phyloP scores from a whole-genome alignment of 2,888 invertebrate species.

The Elysia crispata region DNA sequence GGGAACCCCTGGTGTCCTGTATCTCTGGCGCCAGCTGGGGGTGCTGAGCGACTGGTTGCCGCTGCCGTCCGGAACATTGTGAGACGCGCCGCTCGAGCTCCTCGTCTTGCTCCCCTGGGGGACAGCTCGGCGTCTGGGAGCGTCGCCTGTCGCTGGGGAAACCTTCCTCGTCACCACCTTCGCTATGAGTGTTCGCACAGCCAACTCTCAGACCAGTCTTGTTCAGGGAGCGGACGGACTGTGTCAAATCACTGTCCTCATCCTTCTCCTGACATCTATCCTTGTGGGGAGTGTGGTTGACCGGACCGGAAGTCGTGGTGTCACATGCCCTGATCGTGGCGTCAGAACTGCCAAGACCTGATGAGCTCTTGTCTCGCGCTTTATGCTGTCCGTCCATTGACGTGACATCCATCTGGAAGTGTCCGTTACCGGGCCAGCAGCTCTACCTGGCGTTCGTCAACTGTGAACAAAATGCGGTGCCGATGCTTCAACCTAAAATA shows the following conservation, averaged over 20 bases:
- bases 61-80: neutral
- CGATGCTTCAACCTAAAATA: too few species aligned
- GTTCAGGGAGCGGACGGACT: neutral
- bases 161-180: too few species aligned
- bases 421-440: too few species aligned
- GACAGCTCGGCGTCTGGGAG: neutral
- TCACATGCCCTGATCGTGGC: slow-evolving; percentile 29
- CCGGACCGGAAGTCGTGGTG: slow-evolving; percentile 21
- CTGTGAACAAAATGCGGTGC: too few species aligned
- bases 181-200: too few species aligned
- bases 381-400: too few species aligned
- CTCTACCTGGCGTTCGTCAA: too few species aligned
- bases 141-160: too few species aligned
- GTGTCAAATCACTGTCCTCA: neutral
- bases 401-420: too few species aligned
- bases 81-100: neutral
- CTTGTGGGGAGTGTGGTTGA: neutral
- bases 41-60: neutral
- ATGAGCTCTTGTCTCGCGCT: neutral
- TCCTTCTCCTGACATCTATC: too few species aligned
- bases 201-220: neutral
- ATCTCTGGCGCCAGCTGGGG: neutral
- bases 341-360: neutral
- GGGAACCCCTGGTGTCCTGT: neutral
- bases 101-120: neutral